Percentiles rank a stretch among this genome's conserved stretches.
Evolutionary conservation across 1,140 invertebrate species (phyloP).

Genomic region (Bombyx mandarina): DNA sequence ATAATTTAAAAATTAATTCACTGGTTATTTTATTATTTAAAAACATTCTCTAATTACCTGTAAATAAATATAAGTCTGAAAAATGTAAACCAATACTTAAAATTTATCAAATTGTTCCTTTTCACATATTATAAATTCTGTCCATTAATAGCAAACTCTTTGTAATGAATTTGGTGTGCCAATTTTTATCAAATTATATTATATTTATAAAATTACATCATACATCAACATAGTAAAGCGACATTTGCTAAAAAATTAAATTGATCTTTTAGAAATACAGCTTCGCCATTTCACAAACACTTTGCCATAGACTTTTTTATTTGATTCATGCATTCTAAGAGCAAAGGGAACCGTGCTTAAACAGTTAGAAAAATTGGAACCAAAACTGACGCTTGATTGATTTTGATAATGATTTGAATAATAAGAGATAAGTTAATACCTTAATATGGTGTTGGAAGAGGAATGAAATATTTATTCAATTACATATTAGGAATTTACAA

Average conservation of each 20-base stretch:
- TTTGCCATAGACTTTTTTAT: too few relatives aligned
- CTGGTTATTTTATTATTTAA: background rate
- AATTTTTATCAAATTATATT: slow-evolving; percentile 36
- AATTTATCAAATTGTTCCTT: slow-evolving; percentile 35
- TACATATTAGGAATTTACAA: too few relatives aligned
- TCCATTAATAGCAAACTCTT: background rate
- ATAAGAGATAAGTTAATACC: too few relatives aligned
- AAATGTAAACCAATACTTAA: slow-evolving; percentile 24
- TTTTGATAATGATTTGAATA: too few relatives aligned
- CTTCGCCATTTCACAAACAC: slow-evolving; percentile 58
- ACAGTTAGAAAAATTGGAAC: too few relatives aligned
- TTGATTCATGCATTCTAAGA: too few relatives aligned
- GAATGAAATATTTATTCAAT: too few relatives aligned
- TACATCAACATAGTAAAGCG: slow-evolving; percentile 10
- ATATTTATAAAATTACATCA: slow-evolving; percentile 33
- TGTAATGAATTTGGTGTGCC: slow-evolving; percentile 11
- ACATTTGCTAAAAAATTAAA: slow-evolving; percentile 4
- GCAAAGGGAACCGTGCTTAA: too few relatives aligned
- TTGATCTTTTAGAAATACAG: slow-evolving; percentile 39
- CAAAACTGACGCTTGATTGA: too few relatives aligned
- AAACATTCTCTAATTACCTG: slow-evolving; percentile 13
- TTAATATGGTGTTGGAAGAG: too few relatives aligned
- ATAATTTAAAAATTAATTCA: background rate
- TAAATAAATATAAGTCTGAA: slow-evolving; percentile 10
- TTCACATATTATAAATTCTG: slow-evolving; percentile 16